Base-by-base conservation (phyloP, 2,797 vertebrate species). In the Anomalospiza imberbis region DNA sequence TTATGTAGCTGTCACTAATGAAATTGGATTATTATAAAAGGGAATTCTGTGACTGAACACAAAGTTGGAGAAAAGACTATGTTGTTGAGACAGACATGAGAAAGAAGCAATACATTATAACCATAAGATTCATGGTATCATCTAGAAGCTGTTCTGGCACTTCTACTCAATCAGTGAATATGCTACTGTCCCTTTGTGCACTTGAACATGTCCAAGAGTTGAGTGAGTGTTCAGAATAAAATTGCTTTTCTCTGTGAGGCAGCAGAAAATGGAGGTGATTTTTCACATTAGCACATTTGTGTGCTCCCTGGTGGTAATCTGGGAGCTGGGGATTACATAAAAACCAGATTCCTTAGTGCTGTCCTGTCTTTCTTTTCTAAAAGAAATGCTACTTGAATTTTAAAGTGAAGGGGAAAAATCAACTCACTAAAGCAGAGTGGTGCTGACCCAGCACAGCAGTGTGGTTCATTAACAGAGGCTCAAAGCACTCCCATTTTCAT, bases 251-350 rank as follows among this genome's bases (percentile, higher is more conserved):
- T 94, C 60, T 95, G 53, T 45, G 47, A 84, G 73, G 79, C 60
- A 60, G 71, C 85, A 75, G 62, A 85, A 76, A 90, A 77, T 85
- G 65, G 77, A 94, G 88, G 86, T 93, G 48, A 91, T 96, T 96
- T 95, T 89, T 95, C 80, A 91, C 70, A 85, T 71, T 83, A 75
- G 28, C 45, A 60, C 32, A 36, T 93, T 51, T 47, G 24, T 91
- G 48, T 91, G 67, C 66, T 88, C 58, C 38, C 53, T 92, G 68
- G 54, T 85, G 58, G 55, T 65, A 63, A 61, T 54, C n/a, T 29
- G 47, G n/a, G 66, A 44, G 19, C 13, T 82, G 58, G 58, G 80
- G 29, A 71, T 96, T 63, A 57, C n/a, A 86, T 48, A 68, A 89
- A 94, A 93, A 6, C 16, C 40, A 32, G 38, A 47, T 48, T 25